These are phyloP conservation scores for Squalus acanthias DNA, from an alignment of 2,797 vertebrate species.

Conservation along the genomic window DNA sequence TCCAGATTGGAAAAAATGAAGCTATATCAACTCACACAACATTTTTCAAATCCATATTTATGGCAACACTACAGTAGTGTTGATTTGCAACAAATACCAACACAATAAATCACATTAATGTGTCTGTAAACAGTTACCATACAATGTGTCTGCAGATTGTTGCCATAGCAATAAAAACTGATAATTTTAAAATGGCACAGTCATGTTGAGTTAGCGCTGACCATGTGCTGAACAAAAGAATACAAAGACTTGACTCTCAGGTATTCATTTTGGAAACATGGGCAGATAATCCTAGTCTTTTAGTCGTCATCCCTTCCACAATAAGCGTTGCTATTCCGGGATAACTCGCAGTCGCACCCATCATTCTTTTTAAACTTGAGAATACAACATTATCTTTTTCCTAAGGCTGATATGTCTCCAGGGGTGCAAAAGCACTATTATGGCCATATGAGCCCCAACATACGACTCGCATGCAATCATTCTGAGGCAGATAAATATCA, in stretches of 20 bases:
- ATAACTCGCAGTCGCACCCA: not conserved
- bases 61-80: not conserved
- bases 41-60: slow-evolving; percentile 32
- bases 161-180: not conserved
- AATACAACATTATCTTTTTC: not conserved
- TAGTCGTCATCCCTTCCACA: not conserved
- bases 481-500: not conserved
- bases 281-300: not conserved
- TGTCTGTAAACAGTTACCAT: slow-evolving; percentile 27
- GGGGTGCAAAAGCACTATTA: not conserved
- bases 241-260: not conserved
- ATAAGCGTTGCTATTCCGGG: not conserved
- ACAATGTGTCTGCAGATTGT: not conserved
- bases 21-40: slow-evolving; percentile 16
- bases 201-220: not conserved
- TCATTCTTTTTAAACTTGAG: not conserved
- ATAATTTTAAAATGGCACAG: not conserved
- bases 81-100: slow-evolving; percentile 21
- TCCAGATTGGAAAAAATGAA: slow-evolving; percentile 22
- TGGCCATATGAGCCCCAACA: not conserved
- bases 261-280: not conserved
- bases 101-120: slow-evolving; percentile 31
- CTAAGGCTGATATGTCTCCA: not conserved
- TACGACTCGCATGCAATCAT: not conserved
- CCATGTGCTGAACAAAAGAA: not conserved